Evolutionary conservation across 1,140 invertebrate species (phyloP).

Genomic region (Brachionus calyciflorus): DNA sequence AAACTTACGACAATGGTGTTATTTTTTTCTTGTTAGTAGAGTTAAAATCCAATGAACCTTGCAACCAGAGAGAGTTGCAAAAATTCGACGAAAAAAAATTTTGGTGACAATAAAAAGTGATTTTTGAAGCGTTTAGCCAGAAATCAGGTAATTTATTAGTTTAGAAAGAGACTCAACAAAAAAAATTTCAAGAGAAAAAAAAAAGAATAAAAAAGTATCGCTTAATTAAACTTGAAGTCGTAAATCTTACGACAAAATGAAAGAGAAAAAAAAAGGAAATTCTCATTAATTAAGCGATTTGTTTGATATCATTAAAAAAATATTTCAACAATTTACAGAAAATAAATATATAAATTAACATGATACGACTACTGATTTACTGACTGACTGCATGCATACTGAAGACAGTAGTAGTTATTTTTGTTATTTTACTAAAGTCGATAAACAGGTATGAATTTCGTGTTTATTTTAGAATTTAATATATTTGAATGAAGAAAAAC

Average conservation of each 20-base stretch:
- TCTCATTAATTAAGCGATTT: background rate
- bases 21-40: too few species aligned
- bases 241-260: constrained; percentile 39
- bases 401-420: too few species aligned
- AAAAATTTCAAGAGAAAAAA: too few species aligned
- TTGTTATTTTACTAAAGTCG: too few species aligned
- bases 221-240: constrained; percentile 1
- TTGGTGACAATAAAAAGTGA: background rate
- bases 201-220: too few species aligned
- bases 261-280: background rate
- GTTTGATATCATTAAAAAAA: background rate
- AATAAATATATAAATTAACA: too few species aligned
- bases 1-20: background rate
- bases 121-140: constrained; percentile 38
- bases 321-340: too few species aligned
- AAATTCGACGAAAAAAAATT: background rate
- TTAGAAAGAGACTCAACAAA: background rate
- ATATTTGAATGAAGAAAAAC: constrained; percentile 26
- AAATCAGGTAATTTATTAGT: constrained; percentile 33
- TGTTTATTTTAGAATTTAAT: constrained; percentile 33
- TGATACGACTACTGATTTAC: too few species aligned
- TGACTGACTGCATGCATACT: too few species aligned
- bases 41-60: too few species aligned
- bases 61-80: background rate
- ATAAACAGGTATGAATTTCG: background rate